Base-by-base conservation (phyloP, 2,113 vertebrate species). In the Ammodramus savannarum region DNA sequence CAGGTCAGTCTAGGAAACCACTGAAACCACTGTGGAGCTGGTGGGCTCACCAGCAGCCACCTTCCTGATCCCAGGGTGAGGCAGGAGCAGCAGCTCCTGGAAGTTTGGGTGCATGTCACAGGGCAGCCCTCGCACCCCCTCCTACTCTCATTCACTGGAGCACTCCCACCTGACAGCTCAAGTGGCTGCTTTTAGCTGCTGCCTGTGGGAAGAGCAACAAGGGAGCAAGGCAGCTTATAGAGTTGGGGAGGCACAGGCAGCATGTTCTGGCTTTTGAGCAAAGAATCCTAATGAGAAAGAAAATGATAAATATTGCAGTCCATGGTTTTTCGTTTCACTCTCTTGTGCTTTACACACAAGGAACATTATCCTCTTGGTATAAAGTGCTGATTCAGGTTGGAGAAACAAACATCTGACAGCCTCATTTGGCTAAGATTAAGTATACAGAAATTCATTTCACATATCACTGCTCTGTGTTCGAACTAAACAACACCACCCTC, bases 371-470 rank as follows among this genome's bases (percentile, higher is more conserved):
- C 21, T 90, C 18, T 44, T 74, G 57, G 73, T 94, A 62, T 75
- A 93, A 97, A 97, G 63, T 89, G 89, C 94, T 97, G 91, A 95
- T 89, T 91, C 91, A 96, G 66, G 73, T 83, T 93, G 81, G 63
- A 93, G 87, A 87, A 97, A 85, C 34, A 92, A 96, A 85, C 26
- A 87, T 83, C 69, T 97, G 96, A 97, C 96, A 97, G 43, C 71
- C 85, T 96, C 85, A 95, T 96, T 96, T 97, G 94, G 94, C 72
- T 95, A 95, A 97, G 96, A 97, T 97, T 93, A 97, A 96, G 82
- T 90, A 66, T 59, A 88, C 71, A 90, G 89, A 96, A 96, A 95
- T 93, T 94, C 75, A 94, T 96, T 97, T 96, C 91, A 94, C 87
- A 52, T 96, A 88, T 84, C 27, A 0, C 44, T 95, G 94, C 90